Conservation (phyloP, 2,113 vertebrate genomes). For the Apodemus speciosus region DNA sequence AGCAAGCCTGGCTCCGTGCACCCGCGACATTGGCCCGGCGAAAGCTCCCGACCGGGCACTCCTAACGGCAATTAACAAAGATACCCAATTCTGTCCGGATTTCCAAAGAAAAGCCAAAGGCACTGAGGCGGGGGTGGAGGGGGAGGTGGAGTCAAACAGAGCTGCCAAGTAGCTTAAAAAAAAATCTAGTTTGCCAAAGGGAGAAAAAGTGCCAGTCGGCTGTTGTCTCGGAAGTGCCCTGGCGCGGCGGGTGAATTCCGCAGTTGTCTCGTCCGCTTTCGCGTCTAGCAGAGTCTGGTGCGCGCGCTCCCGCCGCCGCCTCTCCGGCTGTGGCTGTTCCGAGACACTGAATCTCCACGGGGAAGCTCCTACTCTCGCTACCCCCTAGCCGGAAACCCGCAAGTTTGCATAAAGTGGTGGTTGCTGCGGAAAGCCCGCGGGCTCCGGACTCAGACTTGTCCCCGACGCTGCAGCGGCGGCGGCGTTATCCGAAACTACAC, state of each 20-base stretch:
- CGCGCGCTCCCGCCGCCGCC: slow-evolving; percentile 80
- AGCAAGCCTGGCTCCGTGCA: slow-evolving; percentile 81
- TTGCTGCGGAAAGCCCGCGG: slow-evolving; percentile 75
- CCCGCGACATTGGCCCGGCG: slow-evolving; percentile 52
- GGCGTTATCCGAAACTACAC: slow-evolving; percentile 76
- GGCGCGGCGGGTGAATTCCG: slow-evolving; percentile 84
- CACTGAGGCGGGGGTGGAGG: slow-evolving; percentile 48
- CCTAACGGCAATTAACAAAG: slow-evolving; percentile 83
- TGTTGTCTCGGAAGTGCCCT: slow-evolving; percentile 83
- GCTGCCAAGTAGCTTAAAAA: slow-evolving; percentile 68
- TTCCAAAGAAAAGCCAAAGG: slow-evolving; percentile 81
- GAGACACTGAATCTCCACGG: slow-evolving; percentile 78
- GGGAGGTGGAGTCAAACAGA: slow-evolving; percentile 52
- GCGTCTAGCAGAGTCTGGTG: slow-evolving; percentile 65
- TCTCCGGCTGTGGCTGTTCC: slow-evolving; percentile 69
- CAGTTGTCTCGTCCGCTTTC: slow-evolving; percentile 82
- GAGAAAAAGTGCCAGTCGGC: slow-evolving; percentile 79
- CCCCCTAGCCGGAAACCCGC: slow-evolving; percentile 69
- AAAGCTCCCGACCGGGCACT: slow-evolving; percentile 62
- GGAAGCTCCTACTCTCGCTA: slow-evolving; percentile 75
- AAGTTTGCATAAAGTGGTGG: slow-evolving; percentile 86
- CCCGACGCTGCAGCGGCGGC: slow-evolving; percentile 75
- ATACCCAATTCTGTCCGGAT: slow-evolving; percentile 84
- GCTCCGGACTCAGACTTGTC: slow-evolving; percentile 78
- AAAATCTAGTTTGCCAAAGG: slow-evolving; percentile 79